Evolutionary conservation across 2,888 invertebrate genomes (phyloP).

Genomic region (Acleris holmiana): DNA sequence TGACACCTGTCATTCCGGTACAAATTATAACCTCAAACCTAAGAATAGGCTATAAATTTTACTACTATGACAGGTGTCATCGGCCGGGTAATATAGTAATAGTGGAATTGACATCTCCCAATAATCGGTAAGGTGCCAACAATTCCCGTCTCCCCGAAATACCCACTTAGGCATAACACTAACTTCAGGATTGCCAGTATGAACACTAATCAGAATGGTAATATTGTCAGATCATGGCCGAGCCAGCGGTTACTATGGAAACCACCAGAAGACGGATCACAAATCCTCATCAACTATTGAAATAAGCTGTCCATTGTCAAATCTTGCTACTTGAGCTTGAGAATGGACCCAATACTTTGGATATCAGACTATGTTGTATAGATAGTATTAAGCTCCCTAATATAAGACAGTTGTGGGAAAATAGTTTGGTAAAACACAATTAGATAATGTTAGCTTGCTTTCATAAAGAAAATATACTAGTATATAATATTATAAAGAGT

Average conservation of each 20-base stretch:
- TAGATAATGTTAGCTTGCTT: too few species aligned
- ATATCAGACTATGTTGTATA: not conserved
- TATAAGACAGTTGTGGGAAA: not conserved
- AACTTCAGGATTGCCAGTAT: constrained; percentile 19
- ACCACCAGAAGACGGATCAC: constrained; percentile 27
- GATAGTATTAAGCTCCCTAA: not conserved
- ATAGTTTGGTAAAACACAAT: too few species aligned
- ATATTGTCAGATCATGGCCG: constrained; percentile 33
- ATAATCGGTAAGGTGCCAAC: too few species aligned
- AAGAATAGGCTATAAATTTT: too few species aligned
- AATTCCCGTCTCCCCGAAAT: too few species aligned
- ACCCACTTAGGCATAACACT: not conserved
- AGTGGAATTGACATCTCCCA: too few species aligned
- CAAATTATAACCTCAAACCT: too few species aligned
- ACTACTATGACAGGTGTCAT: too few species aligned
- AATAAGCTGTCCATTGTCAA: constrained; percentile 33
- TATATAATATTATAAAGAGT: too few species aligned
- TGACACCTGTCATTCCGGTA: too few species aligned
- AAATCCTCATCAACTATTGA: constrained; percentile 16
- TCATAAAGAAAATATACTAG: too few species aligned
- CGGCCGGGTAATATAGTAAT: too few species aligned
- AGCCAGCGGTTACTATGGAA: constrained; percentile 25
- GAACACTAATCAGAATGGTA: constrained; percentile 34
- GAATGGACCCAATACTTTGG: constrained; percentile 19
- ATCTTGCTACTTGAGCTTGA: constrained; percentile 22